These are phyloP conservation scores for Tetanocera ferruginea DNA, from an alignment of 2,888 invertebrate species.

Conservation along the genomic window DNA sequence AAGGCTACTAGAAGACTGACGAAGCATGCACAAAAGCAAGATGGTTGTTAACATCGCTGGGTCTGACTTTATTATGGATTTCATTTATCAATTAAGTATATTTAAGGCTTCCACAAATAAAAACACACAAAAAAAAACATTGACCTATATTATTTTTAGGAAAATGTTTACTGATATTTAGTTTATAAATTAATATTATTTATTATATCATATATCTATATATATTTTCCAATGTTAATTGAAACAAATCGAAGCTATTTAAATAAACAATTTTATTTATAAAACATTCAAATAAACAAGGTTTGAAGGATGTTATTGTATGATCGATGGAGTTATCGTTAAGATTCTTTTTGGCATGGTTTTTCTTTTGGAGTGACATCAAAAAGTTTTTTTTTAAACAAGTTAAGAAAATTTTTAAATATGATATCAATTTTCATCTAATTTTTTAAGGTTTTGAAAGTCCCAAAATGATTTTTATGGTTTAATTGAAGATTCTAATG, in stretches of 20 bases:
- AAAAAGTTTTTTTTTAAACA: too few relatives aligned
- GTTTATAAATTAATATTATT: slow-evolving; percentile 4
- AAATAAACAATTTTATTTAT: slow-evolving; percentile 19
- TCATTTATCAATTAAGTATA: slow-evolving; percentile 20
- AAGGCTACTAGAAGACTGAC: slow-evolving; percentile 58
- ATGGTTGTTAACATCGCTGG: neutral
- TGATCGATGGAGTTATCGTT: neutral
- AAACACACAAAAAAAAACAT: neutral
- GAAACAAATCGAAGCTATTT: neutral
- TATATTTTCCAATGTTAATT: neutral
- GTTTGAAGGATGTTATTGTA: neutral
- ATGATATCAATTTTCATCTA: too few relatives aligned
- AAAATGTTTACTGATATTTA: slow-evolving; percentile 23
- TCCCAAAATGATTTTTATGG: too few relatives aligned
- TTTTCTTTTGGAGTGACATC: too few relatives aligned
- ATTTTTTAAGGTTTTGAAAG: too few relatives aligned
- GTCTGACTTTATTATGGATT: slow-evolving; percentile 32
- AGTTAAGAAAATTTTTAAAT: too few relatives aligned
- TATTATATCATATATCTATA: neutral
- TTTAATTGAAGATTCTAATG: too few relatives aligned
- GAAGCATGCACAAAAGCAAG: neutral
- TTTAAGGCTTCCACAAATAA: neutral
- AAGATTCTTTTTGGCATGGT: neutral
- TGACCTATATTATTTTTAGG: slow-evolving; percentile 10
- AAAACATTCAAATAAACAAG: neutral